Evolutionary conservation across 2,113 vertebrate species (phyloP), one percentile per base, ranked within the genome.

Genomic region (Tautogolabrus adspersus): DNA sequence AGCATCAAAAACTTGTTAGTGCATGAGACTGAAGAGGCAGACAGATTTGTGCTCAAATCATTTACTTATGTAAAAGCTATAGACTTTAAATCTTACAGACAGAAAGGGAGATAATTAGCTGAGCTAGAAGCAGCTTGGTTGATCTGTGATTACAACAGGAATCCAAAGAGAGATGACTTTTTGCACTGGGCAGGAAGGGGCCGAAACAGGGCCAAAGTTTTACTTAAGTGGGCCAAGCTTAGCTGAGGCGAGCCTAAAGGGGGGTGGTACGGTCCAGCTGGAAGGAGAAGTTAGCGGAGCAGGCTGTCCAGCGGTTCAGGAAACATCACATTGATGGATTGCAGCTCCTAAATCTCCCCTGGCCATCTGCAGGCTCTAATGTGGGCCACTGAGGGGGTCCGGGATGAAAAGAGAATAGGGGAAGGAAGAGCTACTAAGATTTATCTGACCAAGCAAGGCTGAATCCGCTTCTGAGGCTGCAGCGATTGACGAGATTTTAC

Each of bases 291-390:
- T 90, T 86, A 86, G 82, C 67, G 21, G 80, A 68, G 77, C 72
- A 52, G 54, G 66, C 72, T 79, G 84, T 90, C 89, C 91, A 88
- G 84, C 72, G 46, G 77, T 76, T 85, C 83, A 72, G 78, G 72
- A 86, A 81, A 78, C 75, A 88, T 91, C 81, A 90, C 87, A 90
- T 89, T 91, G 91, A 92, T 93, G 87, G 89, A 93, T 93, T 89
- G 88, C 90, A 86, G 87, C 69, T 89, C 72, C 87, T 82, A 87
- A 91, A 93, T 93, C 91, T 93, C 89, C 83, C 66, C 81, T 89
- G 92, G 88, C 90, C 90, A 90, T 93, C 92, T 92, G 87, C 83
- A 88, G 77, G 69, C 87, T 89, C 88, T 91, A 93, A 94, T 92
- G 84, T 88, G 87, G 86, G 91, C 83, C 90, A 90, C 87, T 76